Conservation (phyloP, 2,888 invertebrate genomes). For the Acleris emargana region DNA sequence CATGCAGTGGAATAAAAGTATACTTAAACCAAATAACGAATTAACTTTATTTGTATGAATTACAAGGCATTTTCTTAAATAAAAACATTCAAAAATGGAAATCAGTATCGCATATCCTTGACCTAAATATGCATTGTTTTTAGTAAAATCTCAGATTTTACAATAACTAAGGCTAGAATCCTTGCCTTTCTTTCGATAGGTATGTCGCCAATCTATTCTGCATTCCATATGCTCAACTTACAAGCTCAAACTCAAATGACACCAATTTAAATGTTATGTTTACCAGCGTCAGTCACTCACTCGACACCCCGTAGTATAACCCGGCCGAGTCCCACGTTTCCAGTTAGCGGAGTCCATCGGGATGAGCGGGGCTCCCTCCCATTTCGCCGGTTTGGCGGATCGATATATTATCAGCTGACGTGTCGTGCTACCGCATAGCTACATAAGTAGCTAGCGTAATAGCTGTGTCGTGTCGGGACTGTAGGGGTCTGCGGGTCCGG, state of each 20-base stretch:
- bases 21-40: too few species aligned
- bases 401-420: slow-evolving; percentile 58
- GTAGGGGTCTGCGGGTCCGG: not conserved
- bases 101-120: too few species aligned
- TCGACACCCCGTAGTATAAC: slow-evolving; percentile 36
- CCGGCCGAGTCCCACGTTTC: slow-evolving; percentile 23
- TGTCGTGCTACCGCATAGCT: slow-evolving; percentile 32
- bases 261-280: slow-evolving; percentile 15
- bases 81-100: too few species aligned
- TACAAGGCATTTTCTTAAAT: too few species aligned
- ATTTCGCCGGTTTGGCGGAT: slow-evolving; percentile 48
- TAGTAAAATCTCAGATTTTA: too few species aligned
- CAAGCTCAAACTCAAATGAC: slow-evolving; percentile 3
- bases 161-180: too few species aligned
- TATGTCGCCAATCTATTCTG: not conserved
- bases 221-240: not conserved
- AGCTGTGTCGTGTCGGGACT: slow-evolving; percentile 2
- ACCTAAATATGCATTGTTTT: too few species aligned
- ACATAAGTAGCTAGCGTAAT: slow-evolving; percentile 3
- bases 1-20: too few species aligned
- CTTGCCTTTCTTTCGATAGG: too few species aligned
- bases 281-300: slow-evolving; percentile 9
- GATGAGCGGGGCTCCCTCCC: slow-evolving; percentile 25
- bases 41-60: too few species aligned
- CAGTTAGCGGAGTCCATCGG: not conserved